A percentile compares a stretch with the other conserved stretches of the same genome.
phyloP scores from a whole-genome alignment of 2,888 invertebrate genomes.

The Drosophila picticornis region DNA sequence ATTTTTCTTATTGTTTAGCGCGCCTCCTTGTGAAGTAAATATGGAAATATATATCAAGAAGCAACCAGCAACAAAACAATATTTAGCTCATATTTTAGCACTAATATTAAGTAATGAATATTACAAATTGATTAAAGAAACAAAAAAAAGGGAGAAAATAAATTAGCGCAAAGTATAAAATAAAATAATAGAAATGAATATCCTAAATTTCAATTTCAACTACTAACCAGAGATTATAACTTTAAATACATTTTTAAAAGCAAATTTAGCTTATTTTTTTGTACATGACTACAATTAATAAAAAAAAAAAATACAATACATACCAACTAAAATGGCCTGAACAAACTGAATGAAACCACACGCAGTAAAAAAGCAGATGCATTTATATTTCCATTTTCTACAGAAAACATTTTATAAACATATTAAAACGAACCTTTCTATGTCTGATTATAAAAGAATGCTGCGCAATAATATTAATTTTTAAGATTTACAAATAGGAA shows the following conservation, averaged over 20 bases:
- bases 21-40: slow-evolving; percentile 50
- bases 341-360: slow-evolving; percentile 43
- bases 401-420: slow-evolving; percentile 53
- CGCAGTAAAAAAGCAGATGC: slow-evolving; percentile 63
- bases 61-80: slow-evolving; percentile 48
- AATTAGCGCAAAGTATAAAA: slow-evolving; percentile 73
- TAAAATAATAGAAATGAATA: slow-evolving; percentile 59
- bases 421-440: slow-evolving; percentile 50
- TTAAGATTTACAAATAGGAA: slow-evolving; percentile 70
- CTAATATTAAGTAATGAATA: slow-evolving; percentile 74
- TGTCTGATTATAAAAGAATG: slow-evolving; percentile 48
- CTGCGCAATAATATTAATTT: slow-evolving; percentile 75
- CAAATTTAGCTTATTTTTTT: slow-evolving; percentile 74
- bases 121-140: slow-evolving; percentile 45
- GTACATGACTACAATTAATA: slow-evolving; percentile 60
- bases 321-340: slow-evolving; percentile 60
- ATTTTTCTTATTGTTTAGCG: slow-evolving; percentile 42
- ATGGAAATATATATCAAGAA: slow-evolving; percentile 42
- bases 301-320: slow-evolving; percentile 47
- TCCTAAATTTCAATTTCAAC: slow-evolving; percentile 73
- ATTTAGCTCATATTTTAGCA: slow-evolving; percentile 78
- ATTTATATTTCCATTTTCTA: slow-evolving; percentile 78
- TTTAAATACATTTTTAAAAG: slow-evolving; percentile 62
- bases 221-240: slow-evolving; percentile 75
- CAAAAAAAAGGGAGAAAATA: slow-evolving; percentile 43